Percentiles rank a stretch among this genome's conserved stretches.
These are phyloP conservation scores for Spermophilus dauricus DNA, from an alignment of 2,113 vertebrate species.

Conservation along the genomic window DNA sequence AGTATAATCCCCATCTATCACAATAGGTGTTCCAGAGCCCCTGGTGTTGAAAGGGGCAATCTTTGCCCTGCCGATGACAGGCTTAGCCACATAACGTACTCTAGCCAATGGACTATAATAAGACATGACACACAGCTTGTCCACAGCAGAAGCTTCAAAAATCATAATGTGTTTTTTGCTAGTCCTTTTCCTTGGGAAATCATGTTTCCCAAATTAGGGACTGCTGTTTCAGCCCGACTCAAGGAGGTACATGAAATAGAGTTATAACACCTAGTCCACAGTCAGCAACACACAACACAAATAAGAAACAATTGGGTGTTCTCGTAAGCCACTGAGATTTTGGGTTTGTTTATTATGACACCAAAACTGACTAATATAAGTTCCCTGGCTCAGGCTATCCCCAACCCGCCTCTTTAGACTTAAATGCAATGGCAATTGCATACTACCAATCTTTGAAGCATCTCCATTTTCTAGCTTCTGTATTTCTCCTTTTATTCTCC, in stretches of 20 bases:
- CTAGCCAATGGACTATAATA: neutral
- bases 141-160: neutral
- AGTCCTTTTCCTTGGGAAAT: neutral
- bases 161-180: neutral
- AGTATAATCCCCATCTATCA: neutral
- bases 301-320: neutral
- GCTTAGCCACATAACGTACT: neutral
- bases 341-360: neutral
- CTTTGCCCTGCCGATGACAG: neutral
- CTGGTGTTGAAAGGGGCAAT: neutral
- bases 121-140: neutral
- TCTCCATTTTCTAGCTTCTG: neutral
- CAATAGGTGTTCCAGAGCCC: too few relatives aligned
- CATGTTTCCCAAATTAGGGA: neutral
- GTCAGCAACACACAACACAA: neutral
- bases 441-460: neutral
- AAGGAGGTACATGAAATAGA: neutral
- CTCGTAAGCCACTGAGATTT: neutral
- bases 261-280: neutral
- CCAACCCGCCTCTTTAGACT: neutral
- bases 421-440: neutral
- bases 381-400: neutral
- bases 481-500: neutral
- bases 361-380: neutral
- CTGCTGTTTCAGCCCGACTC: neutral